These are phyloP conservation scores for Pangasius sanitwongsei DNA, from an alignment of 2,797 vertebrate species.

Conservation along the genomic window DNA sequence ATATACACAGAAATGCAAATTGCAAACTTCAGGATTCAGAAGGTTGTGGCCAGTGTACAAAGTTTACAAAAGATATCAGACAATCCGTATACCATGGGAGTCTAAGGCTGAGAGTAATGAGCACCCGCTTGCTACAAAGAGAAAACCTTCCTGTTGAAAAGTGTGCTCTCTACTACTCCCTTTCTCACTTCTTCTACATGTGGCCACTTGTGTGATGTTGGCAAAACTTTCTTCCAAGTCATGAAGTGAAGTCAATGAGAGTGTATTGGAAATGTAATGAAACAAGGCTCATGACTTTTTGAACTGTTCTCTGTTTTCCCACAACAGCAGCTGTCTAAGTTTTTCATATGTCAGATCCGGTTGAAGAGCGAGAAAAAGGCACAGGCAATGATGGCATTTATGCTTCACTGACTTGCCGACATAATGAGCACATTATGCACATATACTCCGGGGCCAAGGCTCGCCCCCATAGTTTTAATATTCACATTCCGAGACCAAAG, in stretches of 20 bases:
- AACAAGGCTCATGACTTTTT: conserved; percentile 43
- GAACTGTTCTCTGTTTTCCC: conserved; percentile 52
- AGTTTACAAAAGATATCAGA: neutral
- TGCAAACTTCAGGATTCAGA: neutral
- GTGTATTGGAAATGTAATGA: conserved; percentile 16
- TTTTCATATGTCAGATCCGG: conserved; percentile 54
- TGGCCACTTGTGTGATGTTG: neutral
- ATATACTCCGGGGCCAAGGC: conserved; percentile 43
- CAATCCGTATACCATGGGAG: neutral
- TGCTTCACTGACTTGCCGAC: conserved; percentile 51
- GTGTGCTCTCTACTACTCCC: neutral
- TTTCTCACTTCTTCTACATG: conserved; percentile 1
- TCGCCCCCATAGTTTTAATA: conserved; percentile 52
- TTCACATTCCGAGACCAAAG: conserved; percentile 41
- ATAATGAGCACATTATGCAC: conserved; percentile 60
- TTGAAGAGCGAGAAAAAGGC: conserved; percentile 48
- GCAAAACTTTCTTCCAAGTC: neutral
- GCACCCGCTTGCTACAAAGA: neutral
- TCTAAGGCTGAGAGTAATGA: neutral
- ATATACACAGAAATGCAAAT: neutral
- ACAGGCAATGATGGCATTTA: conserved; percentile 57
- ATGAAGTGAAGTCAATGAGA: neutral
- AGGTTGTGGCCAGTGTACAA: neutral
- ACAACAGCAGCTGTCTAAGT: conserved; percentile 40
- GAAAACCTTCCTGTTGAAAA: neutral